Percentiles rank a stretch among this genome's conserved stretches.
phyloP scores from a whole-genome alignment of 2,797 vertebrate genomes.

The Perodicticus potto region DNA sequence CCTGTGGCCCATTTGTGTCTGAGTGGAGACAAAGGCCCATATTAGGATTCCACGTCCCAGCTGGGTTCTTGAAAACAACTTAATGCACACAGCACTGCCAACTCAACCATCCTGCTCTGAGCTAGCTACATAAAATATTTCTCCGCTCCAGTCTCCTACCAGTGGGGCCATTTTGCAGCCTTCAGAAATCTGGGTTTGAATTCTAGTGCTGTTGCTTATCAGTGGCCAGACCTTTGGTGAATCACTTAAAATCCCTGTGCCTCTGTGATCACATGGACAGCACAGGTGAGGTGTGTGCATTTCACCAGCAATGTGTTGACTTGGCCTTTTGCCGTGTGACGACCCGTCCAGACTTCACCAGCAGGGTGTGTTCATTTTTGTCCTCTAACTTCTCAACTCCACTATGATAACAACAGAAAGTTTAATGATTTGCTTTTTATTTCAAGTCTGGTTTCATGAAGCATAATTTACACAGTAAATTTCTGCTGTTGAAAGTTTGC shows the following conservation, averaged over 20 bases:
- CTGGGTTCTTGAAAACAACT: not conserved
- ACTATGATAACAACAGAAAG: not conserved
- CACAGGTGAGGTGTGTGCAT: not conserved
- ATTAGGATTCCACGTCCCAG: not conserved
- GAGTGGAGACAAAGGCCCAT: fast-evolving
- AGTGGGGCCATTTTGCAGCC: not conserved
- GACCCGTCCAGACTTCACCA: not conserved
- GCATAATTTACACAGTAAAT: not conserved
- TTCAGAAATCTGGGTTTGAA: not conserved
- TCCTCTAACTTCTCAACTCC: not conserved
- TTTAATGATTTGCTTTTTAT: not conserved
- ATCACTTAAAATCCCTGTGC: not conserved
- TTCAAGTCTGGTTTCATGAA: not conserved
- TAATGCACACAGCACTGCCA: not conserved
- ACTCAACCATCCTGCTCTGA: not conserved
- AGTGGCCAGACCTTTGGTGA: not conserved
- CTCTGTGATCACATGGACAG: fast-evolving
- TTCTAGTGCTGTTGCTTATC: not conserved
- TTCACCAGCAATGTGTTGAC: fast-evolving
- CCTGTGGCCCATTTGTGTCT: no score
- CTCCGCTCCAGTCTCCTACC: fast-evolving
- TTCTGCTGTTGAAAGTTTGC: not conserved
- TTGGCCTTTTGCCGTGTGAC: not conserved
- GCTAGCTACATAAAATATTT: fast-evolving
- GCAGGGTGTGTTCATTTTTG: not conserved